A percentile compares a stretch with the other conserved stretches of the same genome.
Conservation (phyloP, 2,113 vertebrate species). For the Menidia beryllina region DNA sequence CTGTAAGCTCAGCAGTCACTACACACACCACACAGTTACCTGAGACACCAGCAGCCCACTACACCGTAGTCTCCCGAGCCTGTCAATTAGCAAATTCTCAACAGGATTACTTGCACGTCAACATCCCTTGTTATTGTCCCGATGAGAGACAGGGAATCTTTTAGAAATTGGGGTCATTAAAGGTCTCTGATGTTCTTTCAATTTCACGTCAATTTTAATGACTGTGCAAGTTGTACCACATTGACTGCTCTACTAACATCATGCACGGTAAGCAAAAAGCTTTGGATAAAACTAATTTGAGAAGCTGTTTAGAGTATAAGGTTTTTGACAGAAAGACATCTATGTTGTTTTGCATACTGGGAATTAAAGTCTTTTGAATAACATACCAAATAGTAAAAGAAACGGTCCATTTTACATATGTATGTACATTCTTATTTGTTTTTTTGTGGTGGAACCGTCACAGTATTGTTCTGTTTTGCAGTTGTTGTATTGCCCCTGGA, state of each 20-base stretch:
- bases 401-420: background rate
- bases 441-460: background rate
- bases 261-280: background rate
- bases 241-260: background rate
- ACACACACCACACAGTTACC: conserved; percentile 37
- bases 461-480: background rate
- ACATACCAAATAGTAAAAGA: background rate
- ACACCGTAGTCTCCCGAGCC: conserved; percentile 31
- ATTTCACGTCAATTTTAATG: conserved; percentile 62
- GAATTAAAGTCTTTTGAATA: too few relatives aligned
- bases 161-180: conserved; percentile 37
- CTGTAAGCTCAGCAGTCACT: conserved; percentile 55
- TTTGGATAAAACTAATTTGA: background rate
- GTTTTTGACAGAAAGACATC: background rate
- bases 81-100: conserved; percentile 70
- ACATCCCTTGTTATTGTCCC: conserved; percentile 47
- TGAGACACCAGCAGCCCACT: conserved; percentile 25
- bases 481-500: background rate
- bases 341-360: background rate
- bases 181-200: conserved; percentile 43
- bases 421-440: background rate
- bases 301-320: too few relatives aligned
- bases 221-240: conserved; percentile 8
- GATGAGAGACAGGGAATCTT: conserved; percentile 31
- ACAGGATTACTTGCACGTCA: conserved; percentile 57